Base-by-base conservation (phyloP, 2,113 vertebrate genomes). In the Xenus cinereus region DNA sequence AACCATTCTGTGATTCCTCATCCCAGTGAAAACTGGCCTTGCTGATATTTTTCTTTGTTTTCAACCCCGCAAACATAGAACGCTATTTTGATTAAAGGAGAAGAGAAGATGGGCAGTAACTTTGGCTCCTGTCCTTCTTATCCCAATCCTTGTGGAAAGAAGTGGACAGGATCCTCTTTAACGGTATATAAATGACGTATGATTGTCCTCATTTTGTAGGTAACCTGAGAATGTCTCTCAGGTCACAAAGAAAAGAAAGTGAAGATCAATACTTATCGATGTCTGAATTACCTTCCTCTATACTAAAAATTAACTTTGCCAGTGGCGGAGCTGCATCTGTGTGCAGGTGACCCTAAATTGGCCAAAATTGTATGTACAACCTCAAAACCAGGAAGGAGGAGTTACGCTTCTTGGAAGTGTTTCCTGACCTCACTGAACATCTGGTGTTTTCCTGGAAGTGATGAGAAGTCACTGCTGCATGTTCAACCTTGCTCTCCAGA, bases 141-240 rank as follows among this genome's bases (percentile, higher is more conserved):
- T 35, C 53, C 28, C 23, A 30, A 32, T 48, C 63, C 78, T 48
- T 78, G n/a, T 83, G 45, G 83, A 59, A 56, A 56, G 77, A 83
- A 53, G 39, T 20, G 51, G n/a, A 32, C 22, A 32, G 28, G 8
- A 19, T 87, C 23, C 50, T 84, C 63, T 96, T 94, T 88, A 84
- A 84, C 57, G 14, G 41, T 76, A 66, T 59, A 77, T 83, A 84
- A 95, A 84, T 85, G 92, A 60, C 6, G 0, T n/a, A 37, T n/a
- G 76, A 78, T 92, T 89, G 67, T 79, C 81, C 50, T 91, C 4
- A 1, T 95, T 96, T 94, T 84, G 37, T 88, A 60, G 87, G 87
- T 89, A 62, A 90, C 68, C 51, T 7, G 16, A 95, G 92, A 90
- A 81, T 30, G 27, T 46, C 39, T 88, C 51, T 79, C 35, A 16